phyloP scores from a whole-genome alignment of 2,113 vertebrate species.

The Atrichornis clamosus region DNA sequence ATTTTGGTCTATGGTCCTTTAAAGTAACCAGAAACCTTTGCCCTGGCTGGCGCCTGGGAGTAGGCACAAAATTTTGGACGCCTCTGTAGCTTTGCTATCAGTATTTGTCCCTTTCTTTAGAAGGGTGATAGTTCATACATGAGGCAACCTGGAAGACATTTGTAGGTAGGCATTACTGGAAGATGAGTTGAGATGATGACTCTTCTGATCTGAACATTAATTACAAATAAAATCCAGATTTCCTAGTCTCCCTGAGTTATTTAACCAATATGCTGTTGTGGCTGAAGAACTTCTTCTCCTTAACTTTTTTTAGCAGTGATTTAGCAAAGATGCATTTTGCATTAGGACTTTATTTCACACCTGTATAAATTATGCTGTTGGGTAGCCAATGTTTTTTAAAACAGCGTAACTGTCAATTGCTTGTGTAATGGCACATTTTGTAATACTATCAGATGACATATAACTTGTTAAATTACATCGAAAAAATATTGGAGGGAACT shows the following conservation, averaged over 20 bases:
- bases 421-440: conserved; percentile 45
- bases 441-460: conserved; percentile 43
- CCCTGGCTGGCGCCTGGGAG: background rate
- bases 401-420: conserved; percentile 38
- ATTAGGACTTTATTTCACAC: background rate
- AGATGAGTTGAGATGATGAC: background rate
- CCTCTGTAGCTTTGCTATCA: background rate
- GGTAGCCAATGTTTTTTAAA: conserved; percentile 69
- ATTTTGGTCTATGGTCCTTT: background rate
- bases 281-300: background rate
- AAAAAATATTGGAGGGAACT: conserved; percentile 42
- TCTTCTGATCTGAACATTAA: background rate
- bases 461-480: conserved; percentile 52
- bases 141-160: background rate
- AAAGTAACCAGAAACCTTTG: background rate
- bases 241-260: background rate
- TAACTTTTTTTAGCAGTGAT: background rate
- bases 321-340: background rate
- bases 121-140: too few species aligned
- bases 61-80: background rate
- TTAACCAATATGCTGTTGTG: background rate
- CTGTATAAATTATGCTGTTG: conserved; percentile 49
- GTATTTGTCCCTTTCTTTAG: background rate
- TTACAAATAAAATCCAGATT: background rate
- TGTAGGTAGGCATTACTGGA: background rate